Evolutionary conservation across 1,140 invertebrate species (phyloP).

Genomic region (Calliphora vicina): DNA sequence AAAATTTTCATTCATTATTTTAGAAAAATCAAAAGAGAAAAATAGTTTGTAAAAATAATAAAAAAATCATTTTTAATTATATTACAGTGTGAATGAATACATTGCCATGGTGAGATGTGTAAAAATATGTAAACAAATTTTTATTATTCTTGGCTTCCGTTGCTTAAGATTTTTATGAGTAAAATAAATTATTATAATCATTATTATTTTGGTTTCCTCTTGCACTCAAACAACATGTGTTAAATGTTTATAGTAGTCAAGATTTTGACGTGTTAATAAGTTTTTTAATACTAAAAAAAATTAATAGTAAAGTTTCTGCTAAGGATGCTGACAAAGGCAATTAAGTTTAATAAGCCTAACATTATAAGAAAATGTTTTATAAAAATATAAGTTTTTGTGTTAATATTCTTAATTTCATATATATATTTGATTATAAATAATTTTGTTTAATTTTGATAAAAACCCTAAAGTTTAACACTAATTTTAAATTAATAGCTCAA

Average conservation of each 20-base stretch:
- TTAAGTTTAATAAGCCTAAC: no score
- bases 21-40: neutral
- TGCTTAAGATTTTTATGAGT: neutral
- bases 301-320: no score
- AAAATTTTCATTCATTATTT: neutral
- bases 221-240: neutral
- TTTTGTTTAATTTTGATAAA: no score
- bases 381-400: no score
- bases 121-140: neutral
- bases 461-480: neutral
- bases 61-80: neutral
- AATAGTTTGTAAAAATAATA: no score
- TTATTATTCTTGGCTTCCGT: slow-evolving; percentile 3
- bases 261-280: neutral
- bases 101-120: no score
- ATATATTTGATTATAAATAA: no score
- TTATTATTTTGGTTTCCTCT: neutral
- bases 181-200: neutral
- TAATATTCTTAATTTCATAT: no score
- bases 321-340: no score
- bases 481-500: neutral
- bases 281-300: neutral
- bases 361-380: no score
- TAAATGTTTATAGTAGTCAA: no score
- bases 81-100: neutral